These are phyloP conservation scores for Phytoseiulus persimilis DNA, from an alignment of 2,888 invertebrate genomes.

Conservation along the genomic window DNA sequence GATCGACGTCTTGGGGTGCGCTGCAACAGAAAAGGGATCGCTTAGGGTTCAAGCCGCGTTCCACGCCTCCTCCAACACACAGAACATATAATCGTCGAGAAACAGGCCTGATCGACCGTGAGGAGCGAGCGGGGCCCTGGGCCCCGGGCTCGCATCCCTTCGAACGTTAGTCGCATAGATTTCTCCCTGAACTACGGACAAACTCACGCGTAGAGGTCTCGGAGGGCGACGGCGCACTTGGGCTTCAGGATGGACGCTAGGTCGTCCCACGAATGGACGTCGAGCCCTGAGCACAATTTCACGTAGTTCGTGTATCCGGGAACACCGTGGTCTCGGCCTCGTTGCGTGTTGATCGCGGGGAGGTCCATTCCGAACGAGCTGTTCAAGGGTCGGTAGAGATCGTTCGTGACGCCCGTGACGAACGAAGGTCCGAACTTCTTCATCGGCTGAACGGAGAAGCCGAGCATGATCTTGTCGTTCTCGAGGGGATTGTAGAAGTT, in stretches of 20 bases:
- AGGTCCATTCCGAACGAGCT: conserved; percentile 72
- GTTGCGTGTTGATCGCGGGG: conserved; percentile 67
- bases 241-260: conserved; percentile 27
- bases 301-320: conserved; percentile 69
- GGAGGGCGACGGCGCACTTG: conserved; percentile 18
- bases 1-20: conserved; percentile 79
- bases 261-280: conserved; percentile 35
- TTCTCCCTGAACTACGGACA: not conserved
- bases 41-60: too few relatives aligned
- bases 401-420: conserved; percentile 51
- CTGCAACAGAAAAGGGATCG: not conserved
- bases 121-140: too few relatives aligned
- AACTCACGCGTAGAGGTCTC: conserved; percentile 34
- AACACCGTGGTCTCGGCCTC: conserved; percentile 69
- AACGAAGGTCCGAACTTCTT: conserved; percentile 53
- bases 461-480: conserved; percentile 49
- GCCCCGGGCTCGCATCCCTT: too few relatives aligned
- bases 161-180: too few relatives aligned
- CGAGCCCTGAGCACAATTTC: conserved; percentile 55
- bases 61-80: too few relatives aligned
- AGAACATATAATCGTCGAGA: too few relatives aligned
- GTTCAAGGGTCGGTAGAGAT: conserved; percentile 72
- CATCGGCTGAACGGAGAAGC: conserved; percentile 52
- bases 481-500: conserved; percentile 33
- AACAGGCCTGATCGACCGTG: too few relatives aligned